Evolutionary conservation across 2,113 vertebrate genomes (phyloP).

Genomic region (Falco punctatus): DNA sequence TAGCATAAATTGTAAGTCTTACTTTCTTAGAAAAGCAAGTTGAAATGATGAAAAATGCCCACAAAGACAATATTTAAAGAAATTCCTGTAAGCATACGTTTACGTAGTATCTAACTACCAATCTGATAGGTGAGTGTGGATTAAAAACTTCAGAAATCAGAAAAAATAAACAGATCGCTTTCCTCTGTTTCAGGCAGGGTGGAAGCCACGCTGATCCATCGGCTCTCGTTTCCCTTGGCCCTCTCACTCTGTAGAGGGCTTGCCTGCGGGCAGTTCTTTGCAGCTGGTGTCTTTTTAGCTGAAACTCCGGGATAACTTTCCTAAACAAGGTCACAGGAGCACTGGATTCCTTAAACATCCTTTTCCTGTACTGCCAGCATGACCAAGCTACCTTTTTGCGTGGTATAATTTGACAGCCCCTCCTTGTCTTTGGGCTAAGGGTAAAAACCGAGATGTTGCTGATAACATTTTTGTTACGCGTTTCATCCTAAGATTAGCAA

Average conservation of each 20-base stretch:
- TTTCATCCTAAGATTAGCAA: background rate
- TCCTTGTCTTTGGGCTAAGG: background rate
- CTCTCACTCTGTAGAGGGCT: background rate
- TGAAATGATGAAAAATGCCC: background rate
- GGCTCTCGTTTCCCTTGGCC: background rate
- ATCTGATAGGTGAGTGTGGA: background rate
- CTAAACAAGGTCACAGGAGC: background rate
- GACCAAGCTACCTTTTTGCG: accelerated
- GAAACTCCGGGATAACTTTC: background rate
- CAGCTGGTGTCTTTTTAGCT: background rate
- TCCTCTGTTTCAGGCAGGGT: background rate
- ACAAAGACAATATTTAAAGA: background rate
- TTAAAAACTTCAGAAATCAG: background rate
- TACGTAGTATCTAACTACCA: background rate
- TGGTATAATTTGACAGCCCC: background rate
- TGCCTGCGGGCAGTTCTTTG: background rate
- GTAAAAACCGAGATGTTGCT: background rate
- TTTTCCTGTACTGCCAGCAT: background rate
- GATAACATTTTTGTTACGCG: background rate
- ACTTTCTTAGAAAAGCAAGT: background rate
- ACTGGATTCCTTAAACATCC: background rate
- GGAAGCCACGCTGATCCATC: background rate
- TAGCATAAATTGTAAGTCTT: background rate
- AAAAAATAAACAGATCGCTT: background rate
- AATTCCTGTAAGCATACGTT: background rate